Evolutionary conservation across 2,113 vertebrate genomes (phyloP), one percentile per base, ranked within the genome.

Genomic region (Periophthalmodon schlosseri): DNA sequence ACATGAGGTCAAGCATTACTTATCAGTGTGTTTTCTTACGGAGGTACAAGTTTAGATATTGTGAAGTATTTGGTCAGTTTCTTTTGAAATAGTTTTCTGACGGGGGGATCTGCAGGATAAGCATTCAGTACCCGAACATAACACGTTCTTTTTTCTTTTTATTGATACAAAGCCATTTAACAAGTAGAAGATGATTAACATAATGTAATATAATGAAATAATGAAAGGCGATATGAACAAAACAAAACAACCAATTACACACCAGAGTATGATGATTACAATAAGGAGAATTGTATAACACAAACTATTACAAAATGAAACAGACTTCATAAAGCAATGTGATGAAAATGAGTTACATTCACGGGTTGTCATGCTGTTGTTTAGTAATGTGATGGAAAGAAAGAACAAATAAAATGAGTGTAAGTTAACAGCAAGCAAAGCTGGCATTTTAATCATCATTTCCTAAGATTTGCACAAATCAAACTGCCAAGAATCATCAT

Each of bases 111-210:
- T 44, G 39, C 39, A 44, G 39, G 39, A 60, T 49, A 4, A 23
- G 16, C 50, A 33, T 6, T 15, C 3, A n/a, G 20, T 58, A 23
- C 49, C 5, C n/a, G 0, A 70, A 18, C 34, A 68, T 36, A 56
- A 74, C 52, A 68, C 16, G 20, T 23, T 60, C 14, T 56, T 54
- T 47, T 7, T 54, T 18, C 4, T 47, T 80, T 90, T 90, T 87
- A 87, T 87, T 87, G 23, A 15, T 72, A 50, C 33, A 69, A 13
- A 60, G 15, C 57, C 16, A 52, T 20, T 60, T 28, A 60, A 60
- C 57, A 3, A 72, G 15, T 69, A 18, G 12, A 13, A 33, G 0
- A 46, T 21, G 3, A 68, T 15, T 2, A 68, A 73, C 64, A 63
- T 34, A 34, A 49, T 24, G 21, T 49, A 58, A 63, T 13, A 67